Conservation (phyloP, 2,888 invertebrate species). For the Molanna angustata region DNA sequence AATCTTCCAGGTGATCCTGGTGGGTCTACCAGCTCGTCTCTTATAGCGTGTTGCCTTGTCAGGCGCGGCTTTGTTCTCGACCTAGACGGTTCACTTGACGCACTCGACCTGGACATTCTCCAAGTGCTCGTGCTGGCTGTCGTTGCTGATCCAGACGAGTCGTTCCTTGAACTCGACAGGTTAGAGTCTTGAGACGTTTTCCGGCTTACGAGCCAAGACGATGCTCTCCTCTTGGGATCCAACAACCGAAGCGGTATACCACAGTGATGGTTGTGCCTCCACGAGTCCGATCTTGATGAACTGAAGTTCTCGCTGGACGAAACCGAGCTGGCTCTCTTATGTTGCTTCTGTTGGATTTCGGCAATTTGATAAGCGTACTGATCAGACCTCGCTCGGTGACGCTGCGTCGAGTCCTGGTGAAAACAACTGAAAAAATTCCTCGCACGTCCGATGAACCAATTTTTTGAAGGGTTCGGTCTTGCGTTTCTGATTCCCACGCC, state of each 20-base stretch:
- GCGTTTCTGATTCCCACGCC: constrained; percentile 37
- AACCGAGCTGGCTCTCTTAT: constrained; percentile 76
- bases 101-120: constrained; percentile 82
- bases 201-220: constrained; percentile 86
- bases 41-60: constrained; percentile 76
- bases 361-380: constrained; percentile 74
- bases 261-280: constrained; percentile 74
- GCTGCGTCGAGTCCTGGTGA: constrained; percentile 25
- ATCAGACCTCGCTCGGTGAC: constrained; percentile 49
- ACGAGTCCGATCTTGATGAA: constrained; percentile 83
- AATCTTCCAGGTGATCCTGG: constrained; percentile 56
- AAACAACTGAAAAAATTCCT: constrained; percentile 46
- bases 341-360: constrained; percentile 72
- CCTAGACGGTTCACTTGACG: constrained; percentile 52
- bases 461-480: constrained; percentile 34
- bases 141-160: constrained; percentile 85
- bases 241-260: constrained; percentile 72
- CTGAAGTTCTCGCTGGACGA: constrained; percentile 89
- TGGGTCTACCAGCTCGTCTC: constrained; percentile 64
- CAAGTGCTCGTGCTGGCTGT: constrained; percentile 89
- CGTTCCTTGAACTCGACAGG: constrained; percentile 84
- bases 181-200: constrained; percentile 93
- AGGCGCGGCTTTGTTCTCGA: constrained; percentile 65
- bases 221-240: constrained; percentile 76
- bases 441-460: constrained; percentile 36